Evolutionary conservation across 2,888 invertebrate species (phyloP).

Genomic region (Syritta pipiens): DNA sequence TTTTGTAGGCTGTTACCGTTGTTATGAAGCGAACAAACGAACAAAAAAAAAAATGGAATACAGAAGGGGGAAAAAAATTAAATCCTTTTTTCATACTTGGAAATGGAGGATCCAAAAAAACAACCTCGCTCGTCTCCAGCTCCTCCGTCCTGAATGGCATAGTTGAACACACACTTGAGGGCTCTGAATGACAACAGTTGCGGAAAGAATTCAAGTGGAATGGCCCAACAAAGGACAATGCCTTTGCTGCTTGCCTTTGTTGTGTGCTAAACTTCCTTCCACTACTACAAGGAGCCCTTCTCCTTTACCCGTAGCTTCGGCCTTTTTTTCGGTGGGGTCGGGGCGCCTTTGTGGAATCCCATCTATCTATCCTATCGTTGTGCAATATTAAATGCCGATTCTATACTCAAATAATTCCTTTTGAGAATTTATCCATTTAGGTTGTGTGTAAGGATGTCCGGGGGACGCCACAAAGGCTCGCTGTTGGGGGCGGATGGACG

Average conservation of each 20-base stretch:
- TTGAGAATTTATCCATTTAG: slow-evolving; percentile 40
- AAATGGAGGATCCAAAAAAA: slow-evolving; percentile 17
- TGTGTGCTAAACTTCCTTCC: slow-evolving; percentile 58
- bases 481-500: too few relatives aligned
- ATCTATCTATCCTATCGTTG: slow-evolving; percentile 40
- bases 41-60: slow-evolving; percentile 15
- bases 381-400: slow-evolving; percentile 59
- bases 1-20: slow-evolving; percentile 49
- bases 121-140: too few relatives aligned
- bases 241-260: slow-evolving; percentile 48
- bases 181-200: slow-evolving; percentile 66
- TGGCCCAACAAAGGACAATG: slow-evolving; percentile 64
- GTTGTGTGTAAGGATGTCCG: slow-evolving; percentile 7
- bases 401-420: slow-evolving; percentile 42
- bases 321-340: slow-evolving; percentile 12
- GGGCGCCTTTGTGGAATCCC: slow-evolving; percentile 39
- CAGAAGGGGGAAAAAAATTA: too few relatives aligned
- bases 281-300: slow-evolving; percentile 7
- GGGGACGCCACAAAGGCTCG: neutral
- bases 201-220: slow-evolving; percentile 66
- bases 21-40: slow-evolving; percentile 30
- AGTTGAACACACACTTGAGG: slow-evolving; percentile 64
- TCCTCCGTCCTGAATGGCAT: slow-evolving; percentile 40
- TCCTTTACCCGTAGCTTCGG: too few relatives aligned
- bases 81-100: slow-evolving; percentile 36